phyloP scores from a whole-genome alignment of 2,113 vertebrate species.

The Pluvianellus socialis region DNA sequence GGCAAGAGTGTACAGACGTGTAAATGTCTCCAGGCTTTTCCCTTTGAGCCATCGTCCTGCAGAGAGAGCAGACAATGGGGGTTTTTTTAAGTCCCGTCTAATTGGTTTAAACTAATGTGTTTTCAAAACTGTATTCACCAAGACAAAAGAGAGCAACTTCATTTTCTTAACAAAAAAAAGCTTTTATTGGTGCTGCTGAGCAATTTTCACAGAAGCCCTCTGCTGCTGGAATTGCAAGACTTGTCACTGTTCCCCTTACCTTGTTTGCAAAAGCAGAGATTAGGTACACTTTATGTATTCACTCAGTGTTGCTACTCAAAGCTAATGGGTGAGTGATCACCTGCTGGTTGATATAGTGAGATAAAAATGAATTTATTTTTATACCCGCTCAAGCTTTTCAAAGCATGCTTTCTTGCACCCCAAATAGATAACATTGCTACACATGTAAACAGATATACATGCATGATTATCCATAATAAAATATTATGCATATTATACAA shows the following conservation, averaged over 20 bases:
- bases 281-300: not conserved
- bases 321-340: not conserved
- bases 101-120: not conserved
- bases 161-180: not conserved
- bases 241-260: not conserved
- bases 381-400: accelerated
- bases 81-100: not conserved
- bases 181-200: not conserved
- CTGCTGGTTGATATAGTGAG: not conserved
- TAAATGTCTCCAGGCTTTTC: not conserved
- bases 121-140: not conserved
- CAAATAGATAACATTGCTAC: not conserved
- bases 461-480: not conserved
- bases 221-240: not conserved
- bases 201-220: not conserved
- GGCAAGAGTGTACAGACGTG: accelerated
- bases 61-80: not conserved
- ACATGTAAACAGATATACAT: not conserved
- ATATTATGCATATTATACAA: not conserved
- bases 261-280: not conserved
- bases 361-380: not conserved
- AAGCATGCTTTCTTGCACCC: not conserved
- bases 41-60: not conserved
- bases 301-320: not conserved
- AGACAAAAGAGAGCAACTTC: not conserved